Evolutionary conservation across 2,888 invertebrate genomes (phyloP), one percentile per base, ranked within the genome.

Genomic region (Abscondita cerata): DNA sequence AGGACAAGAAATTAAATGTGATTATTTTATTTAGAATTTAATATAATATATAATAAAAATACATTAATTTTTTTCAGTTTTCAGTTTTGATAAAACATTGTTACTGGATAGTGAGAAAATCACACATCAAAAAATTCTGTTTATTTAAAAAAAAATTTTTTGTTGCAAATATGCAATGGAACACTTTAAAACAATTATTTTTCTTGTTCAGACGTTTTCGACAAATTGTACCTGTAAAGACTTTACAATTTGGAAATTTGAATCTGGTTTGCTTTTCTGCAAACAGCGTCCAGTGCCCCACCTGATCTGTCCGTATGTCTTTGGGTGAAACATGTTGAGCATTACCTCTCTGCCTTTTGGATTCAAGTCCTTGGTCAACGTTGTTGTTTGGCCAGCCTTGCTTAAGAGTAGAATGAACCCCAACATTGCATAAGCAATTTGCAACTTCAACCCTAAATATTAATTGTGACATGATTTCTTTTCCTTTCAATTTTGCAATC

Each of bases 401-500:
- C 31, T 48, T 48, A 12, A 31, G 25, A 31, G 31, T 25, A 31
- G 25, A 8, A 4, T 31, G 9, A 1, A 9, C 13, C 1, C 2
- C 48, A 20, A 48, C 48, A 48, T 33, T 48, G 15, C 48, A 31
- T 15, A 33, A 13, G 33, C 47, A 47, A 20, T 47, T 47, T 19
- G 20, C n/a, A 40, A 12, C 40, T 40, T 12, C 40, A 13, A 12
- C 19, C 11, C 46, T 46, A 46, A 46, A 46, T 46, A 6, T 46
- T 19, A 11, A 46, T 46, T 46, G 46, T 18, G 11, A 19, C 9
- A 46, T 19, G 2, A 46, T 46, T 46, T 46, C 19, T 20, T 18
- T 6, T 11, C 19, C 6, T 18, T 19, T 46, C 11, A 4, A 3
- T 36, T 36, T 36, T 12, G 36, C 13, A 36, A 12, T 36, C 36